Percentiles rank a stretch among this genome's conserved stretches.
These are phyloP conservation scores for Melanitta fusca DNA, from an alignment of 2,797 vertebrate genomes.

Conservation along the genomic window DNA sequence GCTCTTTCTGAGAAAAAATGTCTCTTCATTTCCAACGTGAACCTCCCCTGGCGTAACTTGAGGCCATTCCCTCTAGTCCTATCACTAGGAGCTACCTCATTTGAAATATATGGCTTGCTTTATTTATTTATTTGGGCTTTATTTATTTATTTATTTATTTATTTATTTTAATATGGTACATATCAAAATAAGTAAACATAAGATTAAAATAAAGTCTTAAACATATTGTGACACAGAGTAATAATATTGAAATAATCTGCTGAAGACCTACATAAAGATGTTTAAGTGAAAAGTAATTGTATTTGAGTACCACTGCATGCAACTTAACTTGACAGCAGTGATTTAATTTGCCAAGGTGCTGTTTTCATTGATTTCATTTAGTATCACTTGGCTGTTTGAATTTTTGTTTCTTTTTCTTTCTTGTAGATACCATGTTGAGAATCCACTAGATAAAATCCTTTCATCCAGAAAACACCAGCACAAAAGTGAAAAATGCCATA, in stretches of 20 bases:
- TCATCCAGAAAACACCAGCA: constrained; percentile 26
- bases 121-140: not conserved
- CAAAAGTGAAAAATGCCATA: constrained; percentile 51
- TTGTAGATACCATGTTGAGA: constrained; percentile 31
- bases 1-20: too few relatives aligned
- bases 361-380: not conserved
- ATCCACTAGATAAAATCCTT: constrained; percentile 30
- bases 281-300: not conserved
- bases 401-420: not conserved
- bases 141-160: not conserved
- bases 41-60: too few relatives aligned
- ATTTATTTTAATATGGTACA: not conserved
- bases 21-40: too few relatives aligned
- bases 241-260: not conserved
- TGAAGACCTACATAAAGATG: not conserved
- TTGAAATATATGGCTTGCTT: not conserved
- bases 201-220: not conserved
- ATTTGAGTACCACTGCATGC: not conserved
- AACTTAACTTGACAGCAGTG: not conserved
- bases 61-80: too few relatives aligned
- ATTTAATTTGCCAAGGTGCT: not conserved
- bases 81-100: not conserved
- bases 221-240: too few relatives aligned
- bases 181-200: not conserved
- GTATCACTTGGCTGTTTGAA: not conserved